Base-by-base conservation (phyloP, 2,113 vertebrate species). In the Vidua chalybeata region DNA sequence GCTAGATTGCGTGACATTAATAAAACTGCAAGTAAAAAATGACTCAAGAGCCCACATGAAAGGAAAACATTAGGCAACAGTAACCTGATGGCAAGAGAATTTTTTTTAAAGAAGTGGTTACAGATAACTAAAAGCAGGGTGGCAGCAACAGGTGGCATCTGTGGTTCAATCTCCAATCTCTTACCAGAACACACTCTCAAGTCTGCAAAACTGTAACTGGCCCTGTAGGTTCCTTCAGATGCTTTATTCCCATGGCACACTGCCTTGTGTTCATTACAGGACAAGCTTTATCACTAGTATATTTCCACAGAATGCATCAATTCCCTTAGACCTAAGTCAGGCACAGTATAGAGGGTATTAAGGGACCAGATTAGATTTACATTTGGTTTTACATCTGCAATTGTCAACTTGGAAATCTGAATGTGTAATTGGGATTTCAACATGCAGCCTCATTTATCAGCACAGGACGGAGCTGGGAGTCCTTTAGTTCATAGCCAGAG, bases 1-100 rank as follows among this genome's bases (percentile, higher is more conserved):
- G 74, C 28, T 41, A 19, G 20, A 66, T 39, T 45, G 55, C 0
- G 0, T 52, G 72, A 83, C 51, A 49, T 58, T 26, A 89, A 89
- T 71, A 83, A 63, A 94, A 95, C 58, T 39, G 87, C 73, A 94
- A 96, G 71, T 55, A 87, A 89, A 94, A 92, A 69, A 74, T 95
- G 0, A 96, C 78, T 97, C 91, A 87, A 33, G 69, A 93, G 61
- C 63, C 93, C 96, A 96, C 96, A 97, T 94, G 59, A 96, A 96
- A 96, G 89, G 33, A 10, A 76, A 90, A 93, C 31, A 62, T 69
- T 68, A 84, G 80, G 37, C 82, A 94, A 6, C 26, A 41, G 37
- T 41, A 81, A 83, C 30, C 17, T 92, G 41, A 82, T 39, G 23
- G 31, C 43, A 90, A 68, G 46, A 82, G 27, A 10, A 13, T 8